Conservation (phyloP, 2,888 invertebrate genomes). For the Trichacis sp. region DNA sequence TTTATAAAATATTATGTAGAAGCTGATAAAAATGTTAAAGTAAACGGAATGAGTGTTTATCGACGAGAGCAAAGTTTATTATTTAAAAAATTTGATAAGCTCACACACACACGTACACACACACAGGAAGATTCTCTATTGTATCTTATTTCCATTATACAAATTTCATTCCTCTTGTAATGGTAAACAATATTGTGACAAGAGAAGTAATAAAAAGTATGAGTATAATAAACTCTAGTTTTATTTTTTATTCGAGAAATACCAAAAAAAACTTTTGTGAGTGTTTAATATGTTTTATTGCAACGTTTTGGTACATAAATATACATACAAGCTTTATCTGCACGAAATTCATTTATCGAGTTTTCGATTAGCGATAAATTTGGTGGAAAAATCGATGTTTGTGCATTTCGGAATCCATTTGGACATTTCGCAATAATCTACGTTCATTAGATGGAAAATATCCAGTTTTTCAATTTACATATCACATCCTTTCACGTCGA, state of each 20-base stretch:
- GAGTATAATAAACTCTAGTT: constrained; percentile 14
- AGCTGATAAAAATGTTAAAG: background rate
- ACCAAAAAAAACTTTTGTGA: background rate
- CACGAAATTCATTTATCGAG: too few relatives aligned
- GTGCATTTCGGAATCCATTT: too few relatives aligned
- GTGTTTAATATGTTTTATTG: constrained; percentile 61
- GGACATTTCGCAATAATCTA: too few relatives aligned
- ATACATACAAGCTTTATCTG: constrained; percentile 63
- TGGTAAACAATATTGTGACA: constrained; percentile 38
- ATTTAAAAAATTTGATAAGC: background rate
- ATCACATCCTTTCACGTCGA: background rate
- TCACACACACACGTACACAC: too few relatives aligned
- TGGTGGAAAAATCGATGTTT: too few relatives aligned
- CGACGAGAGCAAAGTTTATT: constrained; percentile 1
- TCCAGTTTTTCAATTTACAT: background rate
- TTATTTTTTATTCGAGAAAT: background rate
- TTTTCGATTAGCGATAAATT: too few relatives aligned
- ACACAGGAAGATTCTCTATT: constrained; percentile 23
- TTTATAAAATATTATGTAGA: constrained; percentile 1
- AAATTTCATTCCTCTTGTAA: constrained; percentile 32
- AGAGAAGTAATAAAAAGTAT: constrained; percentile 45
- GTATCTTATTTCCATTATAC: constrained; percentile 24
- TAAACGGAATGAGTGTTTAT: background rate
- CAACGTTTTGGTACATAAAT: constrained; percentile 67
- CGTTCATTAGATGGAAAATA: background rate